Evolutionary conservation across 35 echinoderm and acorn worm genomes (phyloP).

Genomic region (Antedon bifida): DNA sequence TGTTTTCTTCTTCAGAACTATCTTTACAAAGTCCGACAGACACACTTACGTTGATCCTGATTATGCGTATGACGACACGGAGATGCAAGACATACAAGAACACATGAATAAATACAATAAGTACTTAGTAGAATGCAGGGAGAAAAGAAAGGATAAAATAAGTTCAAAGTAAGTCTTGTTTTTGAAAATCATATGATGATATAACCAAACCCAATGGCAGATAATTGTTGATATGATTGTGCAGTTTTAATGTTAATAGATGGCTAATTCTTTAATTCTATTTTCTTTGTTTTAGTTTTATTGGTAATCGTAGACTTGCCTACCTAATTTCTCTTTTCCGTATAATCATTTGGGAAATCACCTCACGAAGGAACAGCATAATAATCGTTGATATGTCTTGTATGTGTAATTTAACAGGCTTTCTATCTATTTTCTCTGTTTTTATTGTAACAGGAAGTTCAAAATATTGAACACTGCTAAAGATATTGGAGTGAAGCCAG

Average conservation of each 20-base stretch:
- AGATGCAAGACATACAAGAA: constrained; percentile 34
- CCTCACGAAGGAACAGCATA: too few species aligned
- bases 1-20: constrained; percentile 43
- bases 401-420: too few species aligned
- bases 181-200: not conserved
- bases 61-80: constrained; percentile 84
- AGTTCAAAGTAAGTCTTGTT: constrained; percentile 56
- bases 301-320: too few species aligned
- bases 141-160: constrained; percentile 45
- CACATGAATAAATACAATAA: constrained; percentile 79
- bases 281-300: too few species aligned
- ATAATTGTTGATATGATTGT: too few species aligned
- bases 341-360: too few species aligned
- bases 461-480: constrained; percentile 59
- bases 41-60: constrained; percentile 91
- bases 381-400: too few species aligned
- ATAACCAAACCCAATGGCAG: too few species aligned
- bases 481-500: constrained; percentile 85
- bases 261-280: too few species aligned
- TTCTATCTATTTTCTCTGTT: too few species aligned
- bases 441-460: constrained; percentile 41
- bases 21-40: constrained; percentile 87
- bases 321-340: too few species aligned
- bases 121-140: constrained; percentile 60
- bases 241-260: too few species aligned